phyloP scores from a whole-genome alignment of 92 coral and sea anemone genomes.

The Zoanthus sociatus region DNA sequence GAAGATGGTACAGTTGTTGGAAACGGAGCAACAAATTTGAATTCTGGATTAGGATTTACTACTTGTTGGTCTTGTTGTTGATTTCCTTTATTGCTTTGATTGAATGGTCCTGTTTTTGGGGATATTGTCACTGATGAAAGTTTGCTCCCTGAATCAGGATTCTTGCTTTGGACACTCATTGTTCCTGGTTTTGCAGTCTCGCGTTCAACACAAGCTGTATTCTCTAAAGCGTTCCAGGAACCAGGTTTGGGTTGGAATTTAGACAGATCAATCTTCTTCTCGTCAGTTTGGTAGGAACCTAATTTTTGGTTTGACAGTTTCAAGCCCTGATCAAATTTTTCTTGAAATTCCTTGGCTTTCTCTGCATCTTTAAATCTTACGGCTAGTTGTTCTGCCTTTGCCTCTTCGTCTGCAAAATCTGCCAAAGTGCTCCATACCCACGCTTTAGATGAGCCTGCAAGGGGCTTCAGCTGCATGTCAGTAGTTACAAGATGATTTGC shows the following conservation, averaged over 20 bases:
- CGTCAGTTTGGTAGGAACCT: neutral
- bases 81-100: slow-evolving; percentile 5
- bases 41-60: neutral
- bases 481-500: slow-evolving; percentile 91
- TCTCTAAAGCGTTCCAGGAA: slow-evolving; percentile 68
- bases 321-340: slow-evolving; percentile 79
- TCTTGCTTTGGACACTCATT: neutral
- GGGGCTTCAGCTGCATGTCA: slow-evolving; percentile 85
- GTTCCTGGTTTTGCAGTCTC: slow-evolving; percentile 59
- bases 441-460: slow-evolving; percentile 81
- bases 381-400: slow-evolving; percentile 85
- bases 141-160: neutral
- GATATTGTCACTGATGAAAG: neutral
- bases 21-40: slow-evolving; percentile 16
- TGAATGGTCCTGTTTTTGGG: slow-evolving; percentile 5
- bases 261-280: neutral
- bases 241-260: slow-evolving; percentile 73
- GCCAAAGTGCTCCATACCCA: slow-evolving; percentile 97
- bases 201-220: slow-evolving; percentile 61
- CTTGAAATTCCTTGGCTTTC: slow-evolving; percentile 80
- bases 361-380: slow-evolving; percentile 84
- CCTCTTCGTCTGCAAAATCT: slow-evolving; percentile 88
- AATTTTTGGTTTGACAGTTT: slow-evolving; percentile 30
- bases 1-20: neutral
- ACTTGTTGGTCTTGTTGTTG: slow-evolving; percentile 11